A percentile compares a stretch with the other conserved stretches of the same genome.
phyloP scores from a whole-genome alignment of 2,888 invertebrate genomes.

The Oligia latruncula region DNA sequence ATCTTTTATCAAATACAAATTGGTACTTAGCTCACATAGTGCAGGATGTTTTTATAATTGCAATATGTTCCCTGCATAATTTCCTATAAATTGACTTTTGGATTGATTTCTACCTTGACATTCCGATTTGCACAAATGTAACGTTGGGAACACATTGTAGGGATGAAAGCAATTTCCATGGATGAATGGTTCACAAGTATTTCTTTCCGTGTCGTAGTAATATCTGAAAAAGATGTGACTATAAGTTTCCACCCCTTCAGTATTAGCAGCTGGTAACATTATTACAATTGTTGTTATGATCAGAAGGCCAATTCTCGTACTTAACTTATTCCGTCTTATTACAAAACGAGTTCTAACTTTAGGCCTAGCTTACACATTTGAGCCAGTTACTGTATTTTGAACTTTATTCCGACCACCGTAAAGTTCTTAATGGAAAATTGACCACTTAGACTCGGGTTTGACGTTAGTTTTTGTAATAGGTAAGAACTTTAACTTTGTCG shows the following conservation, averaged over 20 bases:
- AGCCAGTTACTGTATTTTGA: too few species aligned
- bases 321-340: too few species aligned
- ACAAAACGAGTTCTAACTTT: too few species aligned
- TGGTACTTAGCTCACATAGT: neutral
- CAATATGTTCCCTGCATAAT: neutral
- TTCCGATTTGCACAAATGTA: neutral
- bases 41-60: neutral
- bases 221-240: slow-evolving; percentile 45
- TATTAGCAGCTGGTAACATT: neutral
- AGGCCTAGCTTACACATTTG: too few species aligned
- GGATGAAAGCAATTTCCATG: slow-evolving; percentile 45
- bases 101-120: slow-evolving; percentile 41
- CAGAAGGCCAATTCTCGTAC: too few species aligned
- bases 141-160: slow-evolving; percentile 26
- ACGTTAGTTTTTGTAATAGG: too few species aligned
- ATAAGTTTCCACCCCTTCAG: neutral
- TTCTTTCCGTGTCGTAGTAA: slow-evolving; percentile 46
- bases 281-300: neutral
- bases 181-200: slow-evolving; percentile 35
- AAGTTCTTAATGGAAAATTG: too few species aligned
- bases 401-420: too few species aligned
- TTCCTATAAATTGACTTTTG: neutral
- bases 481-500: too few species aligned
- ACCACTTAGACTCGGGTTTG: too few species aligned
- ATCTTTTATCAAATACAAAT: neutral